Base-by-base conservation (phyloP, 1,140 invertebrate species). In the Cheumatopsyche charites region DNA sequence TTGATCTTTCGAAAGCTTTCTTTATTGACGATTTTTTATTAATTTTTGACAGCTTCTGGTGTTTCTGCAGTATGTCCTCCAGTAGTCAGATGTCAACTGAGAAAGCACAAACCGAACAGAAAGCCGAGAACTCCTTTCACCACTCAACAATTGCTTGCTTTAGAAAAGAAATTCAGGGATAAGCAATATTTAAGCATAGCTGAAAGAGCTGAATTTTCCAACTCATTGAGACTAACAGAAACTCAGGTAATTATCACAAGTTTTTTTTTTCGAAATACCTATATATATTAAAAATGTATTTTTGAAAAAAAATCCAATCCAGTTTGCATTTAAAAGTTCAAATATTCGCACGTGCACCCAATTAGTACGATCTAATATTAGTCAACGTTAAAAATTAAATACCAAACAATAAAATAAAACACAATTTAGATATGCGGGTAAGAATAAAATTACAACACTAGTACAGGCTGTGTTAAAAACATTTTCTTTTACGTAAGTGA, bases 91-190 rank as follows among this genome's bases (percentile, higher is more conserved):
- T 98, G 95, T 82, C 95, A 96, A 79, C 86, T 97, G 36, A 84
- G 95, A 74, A 96, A 96, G 78, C 86, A 87, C 86, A 99, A 98
- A 79, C 95, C 95, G 13, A 98, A 99, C 84, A 85, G 97, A 70
- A 99, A 98, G 82, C 97, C 97, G 0, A 86, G 97, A 71, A 99
- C 97, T 0, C 97, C 97, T 0, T 98, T 99, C 85, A 98, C 95
- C 6, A 97, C 95, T 2, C 94, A 98, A 79, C 97, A 98, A 82
- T 86, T 99, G 55, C 82, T 97, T 42, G 92, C 94, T 0, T 84
- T 99, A 75, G 97, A 99, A 84, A 93, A 95, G 84, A 98, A 98
- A 84, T 98, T 98, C 85, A 86, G 93, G 25, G 92, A 96, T 81
- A 97, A 96, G 80, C 96, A 97, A 83, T 99, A 99, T 83, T 86